Percentiles rank a stretch among this genome's conserved stretches.
Evolutionary conservation across 2,797 vertebrate species (phyloP).

Genomic region (Sebastes alutus): DNA sequence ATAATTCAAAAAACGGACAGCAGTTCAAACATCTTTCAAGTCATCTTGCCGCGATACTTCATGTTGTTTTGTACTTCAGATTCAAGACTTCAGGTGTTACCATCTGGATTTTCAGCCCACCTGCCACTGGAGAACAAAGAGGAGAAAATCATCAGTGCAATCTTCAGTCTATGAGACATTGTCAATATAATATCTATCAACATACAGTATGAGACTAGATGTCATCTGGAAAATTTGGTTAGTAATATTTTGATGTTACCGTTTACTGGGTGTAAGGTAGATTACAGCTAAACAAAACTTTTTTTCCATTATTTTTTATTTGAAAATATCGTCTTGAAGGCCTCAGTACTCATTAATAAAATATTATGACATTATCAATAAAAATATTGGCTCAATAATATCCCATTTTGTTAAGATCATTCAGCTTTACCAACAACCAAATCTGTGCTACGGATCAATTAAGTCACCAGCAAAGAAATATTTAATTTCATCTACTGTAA

Average conservation of each 20-base stretch:
- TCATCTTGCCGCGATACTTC: conserved; percentile 57
- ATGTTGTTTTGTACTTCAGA: conserved; percentile 42
- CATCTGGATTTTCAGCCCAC: conserved; percentile 73
- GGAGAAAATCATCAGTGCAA: not conserved
- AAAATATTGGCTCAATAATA: not conserved
- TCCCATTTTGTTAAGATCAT: not conserved
- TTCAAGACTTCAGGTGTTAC: conserved; percentile 17
- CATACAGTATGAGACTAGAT: not conserved
- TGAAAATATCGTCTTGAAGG: not conserved
- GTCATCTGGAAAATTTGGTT: not conserved
- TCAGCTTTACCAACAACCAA: not conserved
- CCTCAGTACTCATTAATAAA: not conserved
- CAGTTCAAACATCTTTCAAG: conserved; percentile 55
- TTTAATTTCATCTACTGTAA: too few relatives aligned
- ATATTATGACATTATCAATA: not conserved
- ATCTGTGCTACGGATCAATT: too few relatives aligned
- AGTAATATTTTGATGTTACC: not conserved
- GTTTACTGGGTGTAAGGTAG: not conserved
- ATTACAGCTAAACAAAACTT: not conserved
- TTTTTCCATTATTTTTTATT: not conserved
- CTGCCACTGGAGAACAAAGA: conserved; percentile 78
- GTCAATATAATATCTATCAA: not conserved
- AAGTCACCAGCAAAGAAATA: too few relatives aligned
- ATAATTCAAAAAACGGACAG: conserved; percentile 34
- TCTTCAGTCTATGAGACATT: not conserved